phyloP scores from a whole-genome alignment of 2,113 vertebrate genomes.

The Acinonyx jubatus region DNA sequence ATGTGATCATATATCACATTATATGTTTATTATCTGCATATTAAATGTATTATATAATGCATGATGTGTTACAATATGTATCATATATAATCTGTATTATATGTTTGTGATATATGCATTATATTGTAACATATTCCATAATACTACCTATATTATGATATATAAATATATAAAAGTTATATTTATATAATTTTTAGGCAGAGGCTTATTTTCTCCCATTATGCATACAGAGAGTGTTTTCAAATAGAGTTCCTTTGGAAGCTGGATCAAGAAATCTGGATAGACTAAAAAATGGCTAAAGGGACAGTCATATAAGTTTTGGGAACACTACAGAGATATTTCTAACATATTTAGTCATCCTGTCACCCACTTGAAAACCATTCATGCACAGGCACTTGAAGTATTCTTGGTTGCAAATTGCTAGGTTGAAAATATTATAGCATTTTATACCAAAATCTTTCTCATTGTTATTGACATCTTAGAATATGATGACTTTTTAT shows the following conservation, averaged over 20 bases:
- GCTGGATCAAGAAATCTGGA: background rate
- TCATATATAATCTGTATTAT: background rate
- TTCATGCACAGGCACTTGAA: background rate
- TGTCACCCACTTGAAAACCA: slow-evolving; percentile 17
- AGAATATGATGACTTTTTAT: slow-evolving; percentile 1
- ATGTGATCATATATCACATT: background rate
- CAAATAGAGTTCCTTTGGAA: background rate
- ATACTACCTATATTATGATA: background rate
- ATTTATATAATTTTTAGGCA: background rate
- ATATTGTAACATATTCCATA: background rate
- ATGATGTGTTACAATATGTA: background rate
- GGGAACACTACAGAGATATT: background rate
- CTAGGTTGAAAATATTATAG: slow-evolving; percentile 35
- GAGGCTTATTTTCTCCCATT: background rate
- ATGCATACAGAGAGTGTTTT: background rate
- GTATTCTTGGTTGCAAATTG: background rate
- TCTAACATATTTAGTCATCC: slow-evolving; percentile 16
- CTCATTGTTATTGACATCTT: slow-evolving; percentile 11
- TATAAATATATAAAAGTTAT: background rate
- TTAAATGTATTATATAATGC: background rate
- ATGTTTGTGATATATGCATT: background rate
- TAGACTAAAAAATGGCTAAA: background rate
- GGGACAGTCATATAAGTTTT: background rate
- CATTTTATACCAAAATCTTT: slow-evolving; percentile 40
- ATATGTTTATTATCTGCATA: background rate